Evolutionary conservation across 2,797 vertebrate species (phyloP).

Genomic region (Apodemus agrarius): DNA sequence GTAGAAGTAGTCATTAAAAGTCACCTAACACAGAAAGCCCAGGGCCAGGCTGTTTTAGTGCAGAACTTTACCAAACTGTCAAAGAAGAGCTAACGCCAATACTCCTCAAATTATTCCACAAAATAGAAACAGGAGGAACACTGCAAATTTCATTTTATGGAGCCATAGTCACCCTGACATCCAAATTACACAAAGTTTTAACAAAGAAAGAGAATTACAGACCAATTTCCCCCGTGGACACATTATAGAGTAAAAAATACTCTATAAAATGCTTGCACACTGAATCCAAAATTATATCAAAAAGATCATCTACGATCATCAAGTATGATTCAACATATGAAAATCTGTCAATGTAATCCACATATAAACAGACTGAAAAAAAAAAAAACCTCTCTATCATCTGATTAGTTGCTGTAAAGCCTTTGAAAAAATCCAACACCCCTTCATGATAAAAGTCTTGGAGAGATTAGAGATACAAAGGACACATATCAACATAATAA

Average conservation of each 20-base stretch:
- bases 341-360: neutral
- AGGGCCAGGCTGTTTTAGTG: neutral
- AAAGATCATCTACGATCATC: neutral
- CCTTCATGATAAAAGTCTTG: neutral
- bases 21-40: neutral
- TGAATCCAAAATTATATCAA: neutral
- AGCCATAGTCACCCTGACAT: neutral
- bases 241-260: no score
- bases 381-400: neutral
- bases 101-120: neutral
- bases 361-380: neutral
- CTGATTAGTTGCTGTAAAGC: neutral
- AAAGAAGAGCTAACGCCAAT: no score
- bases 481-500: neutral
- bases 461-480: neutral
- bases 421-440: neutral
- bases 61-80: no score
- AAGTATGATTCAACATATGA: neutral
- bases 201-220: neutral
- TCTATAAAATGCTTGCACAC: neutral
- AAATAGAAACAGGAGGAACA: neutral
- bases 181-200: neutral
- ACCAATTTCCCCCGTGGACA: neutral
- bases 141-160: neutral
- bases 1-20: neutral